Percentiles rank a stretch among this genome's conserved stretches.
These are phyloP conservation scores for Drosophila sulfurigaster DNA, from an alignment of 1,140 invertebrate genomes.

Conservation along the genomic window DNA sequence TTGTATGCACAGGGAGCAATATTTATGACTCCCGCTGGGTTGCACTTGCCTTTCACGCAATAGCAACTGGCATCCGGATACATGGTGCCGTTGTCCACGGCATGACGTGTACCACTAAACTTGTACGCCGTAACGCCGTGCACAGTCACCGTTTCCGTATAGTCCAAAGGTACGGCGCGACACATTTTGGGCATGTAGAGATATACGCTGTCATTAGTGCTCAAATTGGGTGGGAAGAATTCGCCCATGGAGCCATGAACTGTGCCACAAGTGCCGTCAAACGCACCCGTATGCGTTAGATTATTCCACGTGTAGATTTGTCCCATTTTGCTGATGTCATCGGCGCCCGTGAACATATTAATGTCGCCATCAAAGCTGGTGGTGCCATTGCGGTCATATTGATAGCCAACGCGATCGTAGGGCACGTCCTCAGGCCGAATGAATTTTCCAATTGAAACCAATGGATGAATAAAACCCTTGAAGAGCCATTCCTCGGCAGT, in stretches of 20 bases:
- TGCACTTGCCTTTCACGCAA: slow-evolving; percentile 88
- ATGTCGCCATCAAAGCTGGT: slow-evolving; percentile 89
- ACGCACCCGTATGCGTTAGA: slow-evolving; percentile 87
- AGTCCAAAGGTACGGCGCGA: slow-evolving; percentile 87
- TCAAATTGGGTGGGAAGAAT: slow-evolving; percentile 89
- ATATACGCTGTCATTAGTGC: slow-evolving; percentile 86
- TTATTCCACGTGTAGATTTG: slow-evolving; percentile 90
- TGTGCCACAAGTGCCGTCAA: slow-evolving; percentile 86
- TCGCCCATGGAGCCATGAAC: slow-evolving; percentile 91
- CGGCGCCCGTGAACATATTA: slow-evolving; percentile 90
- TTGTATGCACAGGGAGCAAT: slow-evolving; percentile 89
- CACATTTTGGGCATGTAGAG: slow-evolving; percentile 90
- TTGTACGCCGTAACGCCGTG: slow-evolving; percentile 87
- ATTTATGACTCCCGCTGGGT: slow-evolving; percentile 89
- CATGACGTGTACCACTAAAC: slow-evolving; percentile 86
- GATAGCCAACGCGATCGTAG: slow-evolving; percentile 90
- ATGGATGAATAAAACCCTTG: slow-evolving; percentile 90
- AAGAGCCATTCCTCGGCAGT: slow-evolving; percentile 90
- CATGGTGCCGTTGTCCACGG: slow-evolving; percentile 88
- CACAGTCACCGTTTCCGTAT: slow-evolving; percentile 85
- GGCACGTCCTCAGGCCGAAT: slow-evolving; percentile 85
- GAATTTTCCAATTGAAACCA: slow-evolving; percentile 87
- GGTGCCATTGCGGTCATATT: slow-evolving; percentile 92
- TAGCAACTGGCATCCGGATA: slow-evolving; percentile 89
- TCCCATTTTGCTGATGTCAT: slow-evolving; percentile 88